Conservation (phyloP, 2,888 invertebrate genomes). For the Scaptomyza reducta region DNA sequence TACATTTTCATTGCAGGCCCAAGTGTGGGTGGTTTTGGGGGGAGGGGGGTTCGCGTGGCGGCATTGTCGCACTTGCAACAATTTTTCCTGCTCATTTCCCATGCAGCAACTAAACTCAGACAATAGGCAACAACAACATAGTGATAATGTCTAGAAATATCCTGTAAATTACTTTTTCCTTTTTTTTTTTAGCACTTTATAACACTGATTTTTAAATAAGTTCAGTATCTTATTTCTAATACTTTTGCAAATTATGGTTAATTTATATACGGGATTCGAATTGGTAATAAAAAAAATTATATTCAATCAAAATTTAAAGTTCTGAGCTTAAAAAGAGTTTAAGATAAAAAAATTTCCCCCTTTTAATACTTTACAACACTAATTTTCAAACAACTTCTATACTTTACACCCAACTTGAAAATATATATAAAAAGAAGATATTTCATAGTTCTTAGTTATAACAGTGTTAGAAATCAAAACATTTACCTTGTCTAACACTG, state of each 20-base stretch:
- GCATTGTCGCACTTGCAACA: slow-evolving; percentile 47
- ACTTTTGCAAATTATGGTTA: neutral
- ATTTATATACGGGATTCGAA: too few relatives aligned
- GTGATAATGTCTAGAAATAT: neutral
- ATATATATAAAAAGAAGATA: too few relatives aligned
- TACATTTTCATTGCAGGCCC: slow-evolving; percentile 71
- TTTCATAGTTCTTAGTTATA: too few relatives aligned
- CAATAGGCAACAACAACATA: slow-evolving; percentile 25
- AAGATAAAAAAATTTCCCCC: too few relatives aligned
- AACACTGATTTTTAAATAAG: neutral
- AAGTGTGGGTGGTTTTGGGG: slow-evolving; percentile 19
- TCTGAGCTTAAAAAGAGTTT: too few relatives aligned
- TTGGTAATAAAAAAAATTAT: too few relatives aligned
- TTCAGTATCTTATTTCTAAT: neutral
- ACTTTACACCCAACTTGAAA: too few relatives aligned
- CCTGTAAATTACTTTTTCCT: neutral
- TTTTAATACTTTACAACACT: too few relatives aligned
- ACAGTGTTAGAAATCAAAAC: too few relatives aligned
- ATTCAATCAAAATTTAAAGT: too few relatives aligned
- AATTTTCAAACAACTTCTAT: too few relatives aligned
- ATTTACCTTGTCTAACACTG: too few relatives aligned
- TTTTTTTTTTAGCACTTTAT: neutral
- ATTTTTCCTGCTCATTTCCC: slow-evolving; percentile 75
- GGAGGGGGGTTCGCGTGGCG: neutral
- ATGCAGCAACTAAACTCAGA: slow-evolving; percentile 40